Evolutionary conservation across 2,113 vertebrate genomes (phyloP).

Genomic region (Esox niger): DNA sequence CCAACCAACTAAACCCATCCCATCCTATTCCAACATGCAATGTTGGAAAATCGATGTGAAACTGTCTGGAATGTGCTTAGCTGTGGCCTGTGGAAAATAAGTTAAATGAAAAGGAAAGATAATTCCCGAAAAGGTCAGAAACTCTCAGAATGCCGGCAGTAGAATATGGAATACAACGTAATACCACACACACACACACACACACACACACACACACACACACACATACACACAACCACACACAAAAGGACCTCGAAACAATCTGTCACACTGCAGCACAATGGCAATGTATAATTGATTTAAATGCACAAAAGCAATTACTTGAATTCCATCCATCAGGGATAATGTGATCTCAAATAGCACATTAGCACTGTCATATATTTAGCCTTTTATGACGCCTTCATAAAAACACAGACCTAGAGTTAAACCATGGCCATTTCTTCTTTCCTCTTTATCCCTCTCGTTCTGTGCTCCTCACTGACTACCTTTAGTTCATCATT

Average conservation of each 20-base stretch:
- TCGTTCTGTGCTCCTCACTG: not conserved
- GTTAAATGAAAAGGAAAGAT: slow-evolving; percentile 44
- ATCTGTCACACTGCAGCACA: slow-evolving; percentile 34
- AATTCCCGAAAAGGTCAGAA: slow-evolving; percentile 50
- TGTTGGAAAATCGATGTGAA: not conserved
- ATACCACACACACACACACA: too few relatives aligned
- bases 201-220: slow-evolving; percentile 7
- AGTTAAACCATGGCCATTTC: not conserved
- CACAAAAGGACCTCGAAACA: slow-evolving; percentile 20
- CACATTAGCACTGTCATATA: slow-evolving; percentile 60
- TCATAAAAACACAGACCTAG: slow-evolving; percentile 50
- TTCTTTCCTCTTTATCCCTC: not conserved
- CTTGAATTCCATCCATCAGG: slow-evolving; percentile 67
- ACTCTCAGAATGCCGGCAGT: slow-evolving; percentile 21
- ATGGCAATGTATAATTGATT: slow-evolving; percentile 56
- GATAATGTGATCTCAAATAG: slow-evolving; percentile 49
- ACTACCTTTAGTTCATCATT: not conserved
- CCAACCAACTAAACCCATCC: slow-evolving; percentile 21
- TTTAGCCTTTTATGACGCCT: slow-evolving; percentile 61
- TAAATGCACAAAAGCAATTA: slow-evolving; percentile 63
- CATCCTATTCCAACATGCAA: too few relatives aligned
- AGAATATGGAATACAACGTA: slow-evolving; percentile 3
- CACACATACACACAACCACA: slow-evolving; percentile 8
- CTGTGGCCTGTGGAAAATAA: slow-evolving; percentile 11
- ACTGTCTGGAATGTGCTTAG: slow-evolving; percentile 9